phyloP scores from a whole-genome alignment of 2,113 vertebrate species.

The Cervus canadensis region DNA sequence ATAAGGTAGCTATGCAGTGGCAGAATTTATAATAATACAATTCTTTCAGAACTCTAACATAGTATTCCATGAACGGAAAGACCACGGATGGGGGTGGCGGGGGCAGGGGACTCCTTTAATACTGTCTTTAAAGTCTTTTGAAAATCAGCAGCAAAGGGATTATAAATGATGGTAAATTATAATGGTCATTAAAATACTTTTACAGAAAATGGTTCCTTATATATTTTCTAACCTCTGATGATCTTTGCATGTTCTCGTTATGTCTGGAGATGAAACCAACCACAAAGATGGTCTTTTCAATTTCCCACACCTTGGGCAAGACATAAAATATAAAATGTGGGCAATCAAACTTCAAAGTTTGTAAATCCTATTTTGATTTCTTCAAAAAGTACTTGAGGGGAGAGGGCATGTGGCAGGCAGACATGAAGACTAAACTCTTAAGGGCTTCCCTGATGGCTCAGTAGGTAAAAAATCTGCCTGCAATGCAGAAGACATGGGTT shows the following conservation, averaged over 20 bases:
- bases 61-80: neutral
- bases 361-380: neutral
- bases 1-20: neutral
- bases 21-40: neutral
- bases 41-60: neutral
- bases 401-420: neutral
- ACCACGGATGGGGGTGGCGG: accelerated
- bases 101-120: neutral
- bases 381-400: neutral
- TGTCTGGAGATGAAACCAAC: neutral
- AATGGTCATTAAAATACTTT: slow-evolving; percentile 10
- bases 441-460: neutral
- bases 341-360: neutral
- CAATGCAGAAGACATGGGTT: neutral
- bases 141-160: slow-evolving; percentile 20
- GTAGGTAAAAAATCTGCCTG: neutral
- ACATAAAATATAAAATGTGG: neutral
- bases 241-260: neutral
- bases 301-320: neutral
- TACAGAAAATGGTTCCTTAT: neutral
- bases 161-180: slow-evolving; percentile 8
- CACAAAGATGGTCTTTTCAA: neutral
- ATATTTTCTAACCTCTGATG: slow-evolving; percentile 19
- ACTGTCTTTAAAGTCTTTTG: neutral
- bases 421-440: neutral